Base-by-base conservation (phyloP, 2,888 invertebrate genomes). In the Megaustenia siamemsis region DNA sequence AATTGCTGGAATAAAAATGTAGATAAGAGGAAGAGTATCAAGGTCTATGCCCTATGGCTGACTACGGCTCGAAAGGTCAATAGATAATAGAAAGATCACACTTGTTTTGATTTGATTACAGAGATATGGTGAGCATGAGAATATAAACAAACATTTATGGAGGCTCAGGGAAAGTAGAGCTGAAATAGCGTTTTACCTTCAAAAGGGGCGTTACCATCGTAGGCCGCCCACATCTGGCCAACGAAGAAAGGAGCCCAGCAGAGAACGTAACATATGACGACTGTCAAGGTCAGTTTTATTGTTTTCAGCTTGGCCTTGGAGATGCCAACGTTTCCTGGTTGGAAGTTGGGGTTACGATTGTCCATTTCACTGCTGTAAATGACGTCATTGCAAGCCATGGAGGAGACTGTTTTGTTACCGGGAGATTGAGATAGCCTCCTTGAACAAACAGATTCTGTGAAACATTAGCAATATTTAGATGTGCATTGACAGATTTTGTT, bases 161-260 rank as follows among this genome's bases (percentile, higher is more conserved):
- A 66, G 8, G 8, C 69, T n/a, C n/a, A n/a, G n/a, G n/a, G n/a
- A n/a, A n/a, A n/a, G n/a, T n/a, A n/a, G 12, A 60, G 18, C 4
- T n/a, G 38, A 4, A 21, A 32, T 0, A 38, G 40, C 1, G 45
- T 24, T 90, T 89, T 89, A 93, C 93, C 89, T 76, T 91, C 90
- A 85, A 90, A 92, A 1, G 92, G 92, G 10, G 91, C 90, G n/a
- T 88, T 85, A 0, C 82, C 38, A 73, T 93, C 93, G 84, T 87
- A 92, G 0, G 94, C 94, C 49, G 93, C 90, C 96, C 96, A 96
- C 63, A 96, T 94, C 92, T 96, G 95, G 18, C 95, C 95, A 69
- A 95, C 94, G 88, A 96, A 96, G 91, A 96, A 96, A 0, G 96
- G 96, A 75, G 95, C 95, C 90, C 96, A 96, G 89, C 96, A 96